These are phyloP conservation scores for Andricus quercusramuli DNA, from an alignment of 2,888 invertebrate genomes.

Conservation along the genomic window DNA sequence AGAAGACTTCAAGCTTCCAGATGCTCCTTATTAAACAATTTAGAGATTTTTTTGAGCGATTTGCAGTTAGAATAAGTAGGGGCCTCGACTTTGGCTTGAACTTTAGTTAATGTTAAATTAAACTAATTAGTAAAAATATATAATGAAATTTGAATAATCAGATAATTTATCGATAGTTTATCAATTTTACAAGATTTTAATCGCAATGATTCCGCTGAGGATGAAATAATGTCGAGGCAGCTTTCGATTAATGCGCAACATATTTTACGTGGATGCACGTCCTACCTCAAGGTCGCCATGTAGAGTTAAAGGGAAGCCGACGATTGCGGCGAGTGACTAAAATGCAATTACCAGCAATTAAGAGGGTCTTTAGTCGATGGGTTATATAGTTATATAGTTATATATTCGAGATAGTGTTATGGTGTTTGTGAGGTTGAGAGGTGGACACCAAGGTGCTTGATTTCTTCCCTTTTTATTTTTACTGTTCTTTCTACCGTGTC, in stretches of 20 bases:
- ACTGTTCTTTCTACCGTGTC: background rate
- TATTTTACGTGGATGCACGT: slow-evolving; percentile 30
- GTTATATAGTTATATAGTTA: slow-evolving; percentile 7
- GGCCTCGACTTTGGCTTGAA: too few relatives aligned
- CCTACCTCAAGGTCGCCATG: slow-evolving; percentile 25
- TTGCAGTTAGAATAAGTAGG: too few relatives aligned
- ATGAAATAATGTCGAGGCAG: background rate
- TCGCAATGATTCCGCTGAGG: background rate
- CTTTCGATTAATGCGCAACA: slow-evolving; percentile 17
- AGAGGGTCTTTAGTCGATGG: slow-evolving; percentile 29
- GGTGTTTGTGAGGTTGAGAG: slow-evolving; percentile 23
- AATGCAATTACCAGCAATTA: slow-evolving; percentile 39
- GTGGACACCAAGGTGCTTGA: slow-evolving; percentile 25
- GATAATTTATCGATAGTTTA: background rate
- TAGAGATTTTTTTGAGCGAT: too few relatives aligned
- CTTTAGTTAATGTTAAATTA: too few relatives aligned
- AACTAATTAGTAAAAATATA: background rate
- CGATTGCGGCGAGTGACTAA: slow-evolving; percentile 39
- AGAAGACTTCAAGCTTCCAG: too few relatives aligned
- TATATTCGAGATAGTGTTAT: background rate
- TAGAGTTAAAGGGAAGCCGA: slow-evolving; percentile 22
- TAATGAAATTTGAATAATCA: background rate
- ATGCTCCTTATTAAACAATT: too few relatives aligned
- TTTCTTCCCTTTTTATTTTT: slow-evolving; percentile 13
- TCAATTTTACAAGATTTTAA: slow-evolving; percentile 16